Base-by-base conservation (phyloP, 2,888 invertebrate genomes). In the Didymodactylos carnosus region DNA sequence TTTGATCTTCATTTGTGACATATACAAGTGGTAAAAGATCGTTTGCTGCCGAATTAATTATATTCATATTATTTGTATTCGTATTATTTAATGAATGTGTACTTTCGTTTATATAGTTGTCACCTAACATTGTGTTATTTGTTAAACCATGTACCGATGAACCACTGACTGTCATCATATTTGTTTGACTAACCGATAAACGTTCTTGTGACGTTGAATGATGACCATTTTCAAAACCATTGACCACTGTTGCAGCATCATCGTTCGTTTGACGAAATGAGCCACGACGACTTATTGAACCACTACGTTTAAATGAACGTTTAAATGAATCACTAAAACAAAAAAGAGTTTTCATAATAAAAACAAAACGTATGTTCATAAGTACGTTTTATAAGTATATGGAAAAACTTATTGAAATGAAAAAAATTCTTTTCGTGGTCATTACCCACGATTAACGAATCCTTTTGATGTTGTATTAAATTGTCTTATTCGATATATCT, bases 391-490 rank as follows among this genome's bases (percentile, higher is more conserved):
- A n/a, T n/a, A n/a, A n/a, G n/a, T n/a, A n/a, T n/a, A n/a, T n/a
- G n/a, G n/a, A n/a, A n/a, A n/a, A 2, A 19, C 7, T 23, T 0
- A 53, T 0, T 35, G 35, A 35, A 7, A 19, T 3, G 3, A 62
- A 11, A 35, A 35, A 19, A 19, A 10, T 11, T 19, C n/a, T 1
- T 35, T 19, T 14, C 10, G 2, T 10, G 25, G 3, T 13, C 4
- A 10, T 62, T 62, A 62, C 39, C 74, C 53, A 23, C 71, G 71
- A 43, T 71, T 74, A 7, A 74, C 71, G n/a, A 62, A 71, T 2
- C 74, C 74, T 62, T 74, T 74, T 8, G 25, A 71, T 41, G 74
- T 74, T 14, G 69, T 41, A 39, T 71, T 16, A 74, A 74, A 74
- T 74, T 74, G 74, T 41, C 74, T 39, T 14, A 74, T 62, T 35